These are phyloP conservation scores for Podarcis muralis DNA, from an alignment of 2,113 vertebrate genomes.

Conservation along the genomic window DNA sequence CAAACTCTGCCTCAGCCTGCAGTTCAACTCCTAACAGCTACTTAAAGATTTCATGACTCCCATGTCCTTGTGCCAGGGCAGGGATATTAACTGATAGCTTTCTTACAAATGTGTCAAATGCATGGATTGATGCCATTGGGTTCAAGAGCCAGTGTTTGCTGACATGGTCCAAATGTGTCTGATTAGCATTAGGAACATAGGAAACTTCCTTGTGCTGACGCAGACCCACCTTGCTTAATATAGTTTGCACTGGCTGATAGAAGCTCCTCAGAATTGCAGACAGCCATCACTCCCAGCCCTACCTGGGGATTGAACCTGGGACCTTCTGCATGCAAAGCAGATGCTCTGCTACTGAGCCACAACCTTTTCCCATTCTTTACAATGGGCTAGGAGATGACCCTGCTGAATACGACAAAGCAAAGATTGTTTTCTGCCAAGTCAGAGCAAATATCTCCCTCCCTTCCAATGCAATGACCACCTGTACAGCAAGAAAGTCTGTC, in stretches of 20 bases:
- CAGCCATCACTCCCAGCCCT: too few relatives aligned
- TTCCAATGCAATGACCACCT: not conserved
- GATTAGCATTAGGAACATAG: not conserved
- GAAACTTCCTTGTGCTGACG: too few relatives aligned
- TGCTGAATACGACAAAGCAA: not conserved
- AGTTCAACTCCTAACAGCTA: conserved; percentile 32
- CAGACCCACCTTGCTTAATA: too few relatives aligned
- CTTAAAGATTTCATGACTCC: conserved; percentile 27
- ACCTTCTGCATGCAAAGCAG: too few relatives aligned
- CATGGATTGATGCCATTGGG: not conserved
- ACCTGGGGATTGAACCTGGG: too few relatives aligned
- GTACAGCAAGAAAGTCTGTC: not conserved
- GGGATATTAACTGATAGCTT: not conserved
- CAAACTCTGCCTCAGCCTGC: conserved; percentile 22
- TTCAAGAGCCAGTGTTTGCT: not conserved
- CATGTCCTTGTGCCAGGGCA: not conserved
- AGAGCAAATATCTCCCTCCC: not conserved
- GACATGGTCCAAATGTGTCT: not conserved
- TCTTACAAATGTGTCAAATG: conserved; percentile 5
- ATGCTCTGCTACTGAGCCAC: not conserved
- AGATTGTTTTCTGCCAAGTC: not conserved
- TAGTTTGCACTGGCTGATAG: too few relatives aligned
- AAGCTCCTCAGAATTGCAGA: too few relatives aligned
- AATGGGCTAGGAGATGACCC: not conserved
- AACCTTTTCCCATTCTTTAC: not conserved